A percentile compares a stretch with the other conserved stretches of the same genome.
Conservation (phyloP, 2,888 invertebrate genomes). For the Podotricha telesiphe region DNA sequence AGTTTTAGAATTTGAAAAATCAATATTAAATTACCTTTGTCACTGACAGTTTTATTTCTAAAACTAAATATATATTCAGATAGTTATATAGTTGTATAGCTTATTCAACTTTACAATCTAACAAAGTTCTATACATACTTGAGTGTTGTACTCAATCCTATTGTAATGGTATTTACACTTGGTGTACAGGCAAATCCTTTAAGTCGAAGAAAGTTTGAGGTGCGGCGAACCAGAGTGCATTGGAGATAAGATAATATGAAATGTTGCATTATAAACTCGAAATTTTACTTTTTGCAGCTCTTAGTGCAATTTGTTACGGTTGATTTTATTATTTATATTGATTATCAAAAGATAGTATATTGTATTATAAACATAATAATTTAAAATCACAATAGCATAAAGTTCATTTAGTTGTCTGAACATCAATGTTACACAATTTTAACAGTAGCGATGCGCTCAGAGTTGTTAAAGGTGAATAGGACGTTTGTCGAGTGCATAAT, state of each 20-base stretch:
- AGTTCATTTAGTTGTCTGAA: neutral
- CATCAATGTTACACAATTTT: constrained; percentile 7
- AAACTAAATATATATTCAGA: neutral
- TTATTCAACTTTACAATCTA: constrained; percentile 7
- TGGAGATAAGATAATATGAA: constrained; percentile 29
- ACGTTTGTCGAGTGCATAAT: constrained; percentile 25
- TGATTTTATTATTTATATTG: neutral
- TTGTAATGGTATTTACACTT: constrained; percentile 29
- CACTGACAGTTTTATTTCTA: neutral
- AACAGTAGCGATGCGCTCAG: constrained; percentile 14
- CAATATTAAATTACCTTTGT: no score
- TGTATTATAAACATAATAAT: neutral
- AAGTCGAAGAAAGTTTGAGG: constrained; percentile 42
- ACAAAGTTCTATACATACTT: constrained; percentile 9
- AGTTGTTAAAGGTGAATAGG: constrained; percentile 25
- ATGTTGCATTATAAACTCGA: constrained; percentile 20
- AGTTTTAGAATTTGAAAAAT: no score
- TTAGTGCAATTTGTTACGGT: neutral
- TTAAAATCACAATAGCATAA: neutral
- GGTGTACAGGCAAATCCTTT: constrained; percentile 40
- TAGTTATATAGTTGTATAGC: constrained; percentile 10
- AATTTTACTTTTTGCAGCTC: constrained; percentile 10
- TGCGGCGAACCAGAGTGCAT: constrained; percentile 18
- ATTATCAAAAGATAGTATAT: neutral
- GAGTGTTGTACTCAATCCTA: constrained; percentile 17